A percentile compares a stretch with the other conserved stretches of the same genome.
Conservation (phyloP, 2,113 vertebrate genomes). For the Saimiri boliviensis region DNA sequence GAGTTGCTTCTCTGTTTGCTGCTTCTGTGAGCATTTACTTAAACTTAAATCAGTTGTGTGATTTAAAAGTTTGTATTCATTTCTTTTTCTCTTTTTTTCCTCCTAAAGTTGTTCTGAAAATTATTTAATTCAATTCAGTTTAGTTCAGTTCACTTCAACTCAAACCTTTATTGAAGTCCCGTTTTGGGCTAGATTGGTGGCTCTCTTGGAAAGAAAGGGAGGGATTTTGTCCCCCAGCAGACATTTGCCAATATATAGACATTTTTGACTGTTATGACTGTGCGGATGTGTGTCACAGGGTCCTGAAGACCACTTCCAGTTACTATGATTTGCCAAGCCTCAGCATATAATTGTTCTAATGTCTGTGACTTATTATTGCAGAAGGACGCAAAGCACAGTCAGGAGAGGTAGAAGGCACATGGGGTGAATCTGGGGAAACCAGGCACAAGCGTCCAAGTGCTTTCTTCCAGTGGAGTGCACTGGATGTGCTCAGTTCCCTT, state of each 20-base stretch:
- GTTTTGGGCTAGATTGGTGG: background rate
- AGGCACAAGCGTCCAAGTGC: background rate
- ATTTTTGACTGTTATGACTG: background rate
- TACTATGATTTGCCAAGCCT: background rate
- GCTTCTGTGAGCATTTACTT: slow-evolving; percentile 1
- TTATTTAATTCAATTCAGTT: background rate
- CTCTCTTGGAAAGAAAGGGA: background rate
- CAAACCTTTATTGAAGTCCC: background rate
- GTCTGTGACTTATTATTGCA: background rate
- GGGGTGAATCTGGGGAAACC: background rate
- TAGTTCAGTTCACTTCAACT: background rate
- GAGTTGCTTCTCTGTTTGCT: background rate
- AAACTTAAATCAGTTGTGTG: slow-evolving; percentile 23
- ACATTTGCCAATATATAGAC: background rate
- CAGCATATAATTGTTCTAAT: background rate
- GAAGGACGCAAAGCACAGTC: background rate
- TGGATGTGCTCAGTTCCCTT: background rate
- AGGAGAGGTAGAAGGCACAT: background rate
- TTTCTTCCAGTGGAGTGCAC: background rate
- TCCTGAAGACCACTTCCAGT: background rate
- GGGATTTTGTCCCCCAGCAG: background rate
- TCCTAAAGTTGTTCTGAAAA: background rate
- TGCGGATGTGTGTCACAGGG: background rate
- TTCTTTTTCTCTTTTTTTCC: background rate
- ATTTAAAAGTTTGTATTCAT: background rate